Evolutionary conservation across 2,888 invertebrate species (phyloP).

Genomic region (Trypoxylon attenuatum): DNA sequence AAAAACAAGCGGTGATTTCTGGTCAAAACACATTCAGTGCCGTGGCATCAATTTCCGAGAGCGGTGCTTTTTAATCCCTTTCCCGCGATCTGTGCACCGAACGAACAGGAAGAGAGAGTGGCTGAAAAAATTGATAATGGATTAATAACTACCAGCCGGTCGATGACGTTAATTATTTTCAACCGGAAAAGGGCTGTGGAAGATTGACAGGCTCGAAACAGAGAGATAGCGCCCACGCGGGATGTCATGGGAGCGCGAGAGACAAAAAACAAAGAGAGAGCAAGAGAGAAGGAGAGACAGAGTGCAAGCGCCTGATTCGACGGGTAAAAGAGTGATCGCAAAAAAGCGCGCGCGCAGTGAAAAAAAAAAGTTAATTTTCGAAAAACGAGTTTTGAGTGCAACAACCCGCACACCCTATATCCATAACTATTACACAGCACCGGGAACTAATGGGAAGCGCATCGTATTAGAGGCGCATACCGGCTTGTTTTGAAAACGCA

Average conservation of each 20-base stretch:
- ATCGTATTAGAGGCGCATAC: too few relatives aligned
- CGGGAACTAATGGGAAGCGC: too few relatives aligned
- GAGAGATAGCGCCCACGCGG: not conserved
- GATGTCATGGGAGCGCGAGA: conserved; percentile 27
- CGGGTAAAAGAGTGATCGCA: conserved; percentile 1
- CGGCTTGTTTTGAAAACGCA: too few relatives aligned
- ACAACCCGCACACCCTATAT: not conserved
- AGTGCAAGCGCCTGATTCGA: not conserved
- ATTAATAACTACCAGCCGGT: conserved; percentile 39
- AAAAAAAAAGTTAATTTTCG: conserved; percentile 34
- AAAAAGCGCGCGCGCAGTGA: conserved; percentile 4
- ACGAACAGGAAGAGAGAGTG: not conserved
- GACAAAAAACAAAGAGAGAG: not conserved
- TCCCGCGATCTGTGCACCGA: not conserved
- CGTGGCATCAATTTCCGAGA: conserved; percentile 35
- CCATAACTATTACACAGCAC: not conserved
- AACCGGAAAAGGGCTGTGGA: conserved; percentile 19
- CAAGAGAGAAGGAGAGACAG: not conserved
- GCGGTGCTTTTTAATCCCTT: conserved; percentile 20
- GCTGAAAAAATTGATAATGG: conserved; percentile 38
- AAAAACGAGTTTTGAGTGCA: conserved; percentile 26
- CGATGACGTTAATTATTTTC: conserved; percentile 42
- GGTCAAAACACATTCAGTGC: conserved; percentile 43
- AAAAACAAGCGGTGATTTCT: conserved; percentile 27
- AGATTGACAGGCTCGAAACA: conserved; percentile 23